These are phyloP conservation scores for Stegodyphus dumicola DNA, from an alignment of 1,140 invertebrate genomes.

Conservation along the genomic window DNA sequence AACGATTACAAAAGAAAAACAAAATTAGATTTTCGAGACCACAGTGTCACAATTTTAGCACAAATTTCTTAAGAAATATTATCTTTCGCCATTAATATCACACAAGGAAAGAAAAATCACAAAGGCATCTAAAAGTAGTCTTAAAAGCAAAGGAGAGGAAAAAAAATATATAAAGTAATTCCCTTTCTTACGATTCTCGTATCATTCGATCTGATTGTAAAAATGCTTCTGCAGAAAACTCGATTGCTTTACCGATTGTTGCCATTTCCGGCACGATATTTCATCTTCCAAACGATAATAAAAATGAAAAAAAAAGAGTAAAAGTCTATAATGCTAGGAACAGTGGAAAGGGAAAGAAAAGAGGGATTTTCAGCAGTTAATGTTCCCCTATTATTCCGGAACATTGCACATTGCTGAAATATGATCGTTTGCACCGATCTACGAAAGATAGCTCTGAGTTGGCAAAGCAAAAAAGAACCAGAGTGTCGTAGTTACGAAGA, in stretches of 20 bases:
- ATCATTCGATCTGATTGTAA: conserved; percentile 17
- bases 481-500: neutral
- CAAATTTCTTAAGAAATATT: too few species aligned
- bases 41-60: too few species aligned
- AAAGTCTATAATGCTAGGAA: conserved; percentile 19
- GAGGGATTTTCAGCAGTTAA: conserved; percentile 21
- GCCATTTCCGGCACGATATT: conserved; percentile 30
- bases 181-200: conserved; percentile 35
- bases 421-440: conserved; percentile 33
- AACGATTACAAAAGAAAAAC: too few species aligned
- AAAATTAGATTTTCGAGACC: too few species aligned
- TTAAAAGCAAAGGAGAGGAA: too few species aligned
- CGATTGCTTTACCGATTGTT: conserved; percentile 50
- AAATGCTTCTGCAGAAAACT: conserved; percentile 23
- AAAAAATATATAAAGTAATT: conserved; percentile 1
- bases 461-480: neutral
- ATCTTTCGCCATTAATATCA: too few species aligned
- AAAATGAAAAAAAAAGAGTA: neutral
- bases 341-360: neutral
- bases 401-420: conserved; percentile 47
- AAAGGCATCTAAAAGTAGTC: too few species aligned
- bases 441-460: conserved; percentile 1
- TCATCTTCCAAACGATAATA: conserved; percentile 20
- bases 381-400: conserved; percentile 46
- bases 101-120: too few species aligned